Conservation (phyloP, 2,888 invertebrate genomes). For the Dexiosoma caninum region DNA sequence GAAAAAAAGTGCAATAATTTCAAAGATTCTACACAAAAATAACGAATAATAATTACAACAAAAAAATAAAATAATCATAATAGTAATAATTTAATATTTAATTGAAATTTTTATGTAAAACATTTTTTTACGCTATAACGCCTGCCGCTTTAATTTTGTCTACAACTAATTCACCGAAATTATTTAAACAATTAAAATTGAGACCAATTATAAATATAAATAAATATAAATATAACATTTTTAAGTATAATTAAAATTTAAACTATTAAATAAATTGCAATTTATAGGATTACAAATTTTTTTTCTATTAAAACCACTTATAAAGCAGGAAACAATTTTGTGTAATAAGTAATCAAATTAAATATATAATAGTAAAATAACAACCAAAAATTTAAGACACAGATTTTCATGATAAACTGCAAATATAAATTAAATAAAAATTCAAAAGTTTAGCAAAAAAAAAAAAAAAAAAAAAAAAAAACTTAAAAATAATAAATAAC, state of each 20-base stretch:
- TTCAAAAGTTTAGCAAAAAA: no score
- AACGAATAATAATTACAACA: neutral
- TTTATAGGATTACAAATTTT: no score
- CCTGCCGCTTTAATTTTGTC: constrained; percentile 24
- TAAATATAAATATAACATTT: neutral
- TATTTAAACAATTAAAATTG: neutral
- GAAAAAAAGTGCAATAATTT: neutral
- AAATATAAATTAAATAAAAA: no score
- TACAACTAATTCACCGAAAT: neutral
- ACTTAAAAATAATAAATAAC: no score
- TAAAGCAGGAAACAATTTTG: no score
- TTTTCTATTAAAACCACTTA: no score
- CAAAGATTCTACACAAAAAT: neutral
- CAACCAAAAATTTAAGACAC: no score
- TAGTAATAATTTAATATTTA: neutral
- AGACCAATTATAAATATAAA: constrained; percentile 1
- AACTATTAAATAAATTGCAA: neutral
- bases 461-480: no score
- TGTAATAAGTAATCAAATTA: no score
- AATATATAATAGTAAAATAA: no score
- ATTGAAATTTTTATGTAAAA: neutral
- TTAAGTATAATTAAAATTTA: neutral
- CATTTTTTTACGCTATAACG: neutral
- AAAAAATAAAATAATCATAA: no score
- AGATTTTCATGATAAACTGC: no score